Evolutionary conservation across 1,140 invertebrate species (phyloP).

Genomic region (Halictus rubicundus): DNA sequence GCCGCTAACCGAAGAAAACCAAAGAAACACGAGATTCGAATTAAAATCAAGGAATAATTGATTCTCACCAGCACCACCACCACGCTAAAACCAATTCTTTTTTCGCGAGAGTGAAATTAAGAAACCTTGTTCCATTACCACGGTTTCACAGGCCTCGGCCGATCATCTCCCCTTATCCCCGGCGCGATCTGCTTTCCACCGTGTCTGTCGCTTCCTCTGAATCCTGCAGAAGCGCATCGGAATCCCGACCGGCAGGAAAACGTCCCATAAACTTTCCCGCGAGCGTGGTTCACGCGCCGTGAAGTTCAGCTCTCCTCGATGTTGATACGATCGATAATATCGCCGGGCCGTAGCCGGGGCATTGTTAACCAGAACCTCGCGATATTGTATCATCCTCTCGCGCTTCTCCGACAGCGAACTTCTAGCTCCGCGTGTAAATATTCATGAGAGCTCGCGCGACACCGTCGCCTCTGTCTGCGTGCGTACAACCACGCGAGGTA

Average conservation of each 20-base stretch:
- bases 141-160: too few species aligned
- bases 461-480: background rate
- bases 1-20: too few species aligned
- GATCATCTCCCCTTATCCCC: too few species aligned
- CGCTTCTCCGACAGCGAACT: background rate
- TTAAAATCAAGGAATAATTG: too few species aligned
- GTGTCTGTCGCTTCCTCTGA: background rate
- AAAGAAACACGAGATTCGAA: too few species aligned
- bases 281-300: background rate
- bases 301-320: background rate
- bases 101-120: too few species aligned
- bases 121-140: too few species aligned
- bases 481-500: background rate
- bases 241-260: background rate
- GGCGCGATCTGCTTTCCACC: background rate
- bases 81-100: too few species aligned
- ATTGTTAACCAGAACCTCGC: background rate
- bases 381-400: background rate
- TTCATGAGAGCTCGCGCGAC: constrained; percentile 9
- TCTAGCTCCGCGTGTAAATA: constrained; percentile 11
- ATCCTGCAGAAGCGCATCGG: background rate
- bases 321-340: background rate
- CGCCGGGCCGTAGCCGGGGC: too few species aligned
- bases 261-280: background rate
- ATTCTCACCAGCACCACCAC: too few species aligned